Conservation (phyloP, 2,888 invertebrate species). For the Desoria tigrina region DNA sequence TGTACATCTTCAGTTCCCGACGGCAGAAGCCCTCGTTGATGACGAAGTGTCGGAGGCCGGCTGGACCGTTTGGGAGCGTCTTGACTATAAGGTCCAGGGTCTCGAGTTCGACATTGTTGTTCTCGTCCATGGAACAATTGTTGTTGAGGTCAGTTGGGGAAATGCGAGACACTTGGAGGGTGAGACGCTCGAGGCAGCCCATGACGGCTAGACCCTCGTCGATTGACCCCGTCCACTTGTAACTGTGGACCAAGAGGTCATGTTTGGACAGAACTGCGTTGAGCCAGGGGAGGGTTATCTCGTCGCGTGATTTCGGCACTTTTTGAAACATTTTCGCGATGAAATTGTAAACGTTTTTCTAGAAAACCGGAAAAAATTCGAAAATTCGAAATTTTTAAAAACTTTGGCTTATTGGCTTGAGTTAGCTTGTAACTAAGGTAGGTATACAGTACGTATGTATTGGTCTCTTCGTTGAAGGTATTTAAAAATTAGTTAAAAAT, state of each 20-base stretch:
- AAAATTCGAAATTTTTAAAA: too few relatives aligned
- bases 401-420: not conserved
- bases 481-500: too few relatives aligned
- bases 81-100: slow-evolving; percentile 32
- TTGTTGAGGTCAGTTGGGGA: not conserved
- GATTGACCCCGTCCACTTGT: slow-evolving; percentile 24
- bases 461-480: too few relatives aligned
- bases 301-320: slow-evolving; percentile 33
- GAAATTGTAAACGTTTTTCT: too few relatives aligned
- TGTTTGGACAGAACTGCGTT: slow-evolving; percentile 21
- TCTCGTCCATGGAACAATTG: not conserved
- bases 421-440: not conserved
- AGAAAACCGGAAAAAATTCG: too few relatives aligned
- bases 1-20: slow-evolving; percentile 37
- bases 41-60: slow-evolving; percentile 20
- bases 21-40: slow-evolving; percentile 30
- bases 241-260: slow-evolving; percentile 21
- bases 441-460: too few relatives aligned
- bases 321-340: not conserved
- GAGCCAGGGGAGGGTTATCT: slow-evolving; percentile 33
- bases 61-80: slow-evolving; percentile 29
- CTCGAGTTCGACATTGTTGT: not conserved
- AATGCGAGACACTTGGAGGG: slow-evolving; percentile 22
- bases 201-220: slow-evolving; percentile 24
- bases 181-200: slow-evolving; percentile 21